phyloP scores from a whole-genome alignment of 2,888 invertebrate species.

The Branchipolynoe longqiensis region DNA sequence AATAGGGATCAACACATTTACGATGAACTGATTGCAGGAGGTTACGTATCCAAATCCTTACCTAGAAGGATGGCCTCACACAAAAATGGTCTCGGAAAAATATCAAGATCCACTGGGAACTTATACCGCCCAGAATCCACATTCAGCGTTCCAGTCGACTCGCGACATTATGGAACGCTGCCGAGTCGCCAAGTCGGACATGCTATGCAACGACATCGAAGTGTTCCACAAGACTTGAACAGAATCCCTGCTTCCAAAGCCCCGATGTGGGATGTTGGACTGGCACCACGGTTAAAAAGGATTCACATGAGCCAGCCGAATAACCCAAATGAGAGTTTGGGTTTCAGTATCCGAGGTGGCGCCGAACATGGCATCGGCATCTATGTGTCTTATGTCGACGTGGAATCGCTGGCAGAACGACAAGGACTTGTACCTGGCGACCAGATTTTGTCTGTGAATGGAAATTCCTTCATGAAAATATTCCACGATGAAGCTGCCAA shows the following conservation, averaged over 20 bases:
- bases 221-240: constrained; percentile 11
- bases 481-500: constrained; percentile 77
- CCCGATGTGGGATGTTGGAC: constrained; percentile 58
- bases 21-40: constrained; percentile 67
- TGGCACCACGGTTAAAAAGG: not conserved
- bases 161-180: constrained; percentile 20
- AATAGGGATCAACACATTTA: constrained; percentile 69
- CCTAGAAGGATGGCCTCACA: constrained; percentile 21
- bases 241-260: not conserved
- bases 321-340: constrained; percentile 79
- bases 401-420: constrained; percentile 94
- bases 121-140: constrained; percentile 32
- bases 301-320: constrained; percentile 4
- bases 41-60: constrained; percentile 17
- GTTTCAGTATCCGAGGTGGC: constrained; percentile 97
- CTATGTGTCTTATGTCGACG: constrained; percentile 96
- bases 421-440: constrained; percentile 90
- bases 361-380: constrained; percentile 96
- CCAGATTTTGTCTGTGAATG: constrained; percentile 96
- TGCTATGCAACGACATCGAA: not conserved
- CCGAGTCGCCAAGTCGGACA: not conserved
- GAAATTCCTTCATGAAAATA: constrained; percentile 88
- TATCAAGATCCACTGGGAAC: constrained; percentile 38
- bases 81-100: constrained; percentile 17
- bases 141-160: constrained; percentile 45